A percentile compares a stretch with the other conserved stretches of the same genome.
Evolutionary conservation across 1,140 invertebrate genomes (phyloP).

Genomic region (Carposina sasakii): DNA sequence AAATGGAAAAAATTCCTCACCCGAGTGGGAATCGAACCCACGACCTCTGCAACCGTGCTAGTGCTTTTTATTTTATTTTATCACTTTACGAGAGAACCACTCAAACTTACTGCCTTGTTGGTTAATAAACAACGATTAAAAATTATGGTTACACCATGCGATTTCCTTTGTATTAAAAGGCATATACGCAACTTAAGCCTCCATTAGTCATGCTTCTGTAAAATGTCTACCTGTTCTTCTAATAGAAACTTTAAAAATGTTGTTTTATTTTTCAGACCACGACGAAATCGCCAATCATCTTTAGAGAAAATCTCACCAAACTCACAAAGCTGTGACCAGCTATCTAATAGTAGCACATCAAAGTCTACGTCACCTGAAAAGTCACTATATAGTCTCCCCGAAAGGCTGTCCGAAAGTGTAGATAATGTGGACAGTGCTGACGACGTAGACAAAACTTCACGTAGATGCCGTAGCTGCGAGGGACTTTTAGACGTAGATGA

Average conservation of each 20-base stretch:
- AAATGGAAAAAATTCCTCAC: not conserved
- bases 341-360: constrained; percentile 58
- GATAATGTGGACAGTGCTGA: constrained; percentile 47
- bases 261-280: constrained; percentile 46
- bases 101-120: no score
- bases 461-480: constrained; percentile 63
- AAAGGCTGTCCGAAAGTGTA: constrained; percentile 57
- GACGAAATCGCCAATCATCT: constrained; percentile 59
- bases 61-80: no score
- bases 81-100: no score
- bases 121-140: no score
- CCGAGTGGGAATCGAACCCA: no score
- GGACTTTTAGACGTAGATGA: constrained; percentile 60
- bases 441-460: constrained; percentile 39
- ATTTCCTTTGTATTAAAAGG: no score
- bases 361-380: constrained; percentile 53
- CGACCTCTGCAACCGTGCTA: no score
- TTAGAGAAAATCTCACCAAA: constrained; percentile 48
- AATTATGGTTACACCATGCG: no score
- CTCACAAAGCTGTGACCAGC: constrained; percentile 78
- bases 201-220: no score
- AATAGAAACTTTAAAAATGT: no score
- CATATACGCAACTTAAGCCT: no score
- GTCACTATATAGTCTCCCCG: constrained; percentile 50
- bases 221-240: no score